Evolutionary conservation across 2,113 vertebrate species (phyloP).

Genomic region (Microtus montanus): DNA sequence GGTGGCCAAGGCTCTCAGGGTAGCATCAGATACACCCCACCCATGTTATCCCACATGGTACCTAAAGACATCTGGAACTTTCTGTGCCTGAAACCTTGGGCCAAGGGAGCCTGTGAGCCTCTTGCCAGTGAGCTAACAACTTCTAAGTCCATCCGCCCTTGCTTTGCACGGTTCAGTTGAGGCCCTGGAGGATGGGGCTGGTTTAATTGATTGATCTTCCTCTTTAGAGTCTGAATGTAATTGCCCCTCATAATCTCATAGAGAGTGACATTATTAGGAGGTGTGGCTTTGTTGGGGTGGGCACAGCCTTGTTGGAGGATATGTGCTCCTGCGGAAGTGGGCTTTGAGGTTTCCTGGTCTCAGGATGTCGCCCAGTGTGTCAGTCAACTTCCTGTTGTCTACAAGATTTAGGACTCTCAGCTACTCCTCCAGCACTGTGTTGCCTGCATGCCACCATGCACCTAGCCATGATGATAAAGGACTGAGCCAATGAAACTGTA

Average conservation of each 20-base stretch:
- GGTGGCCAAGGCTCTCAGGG: not conserved
- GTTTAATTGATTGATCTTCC: not conserved
- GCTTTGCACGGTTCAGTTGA: not conserved
- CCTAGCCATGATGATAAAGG: not conserved
- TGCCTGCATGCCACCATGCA: not conserved
- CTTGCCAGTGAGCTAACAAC: not conserved
- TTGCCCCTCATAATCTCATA: not conserved
- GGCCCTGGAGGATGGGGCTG: not conserved
- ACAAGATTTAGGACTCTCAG: not conserved
- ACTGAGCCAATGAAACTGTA: not conserved
- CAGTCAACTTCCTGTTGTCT: not conserved
- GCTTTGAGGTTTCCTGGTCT: not conserved
- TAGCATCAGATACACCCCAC: not conserved
- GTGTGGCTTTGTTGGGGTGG: not conserved
- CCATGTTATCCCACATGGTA: not conserved
- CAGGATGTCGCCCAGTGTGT: not conserved
- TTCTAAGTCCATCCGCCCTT: not conserved
- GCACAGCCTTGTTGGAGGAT: not conserved
- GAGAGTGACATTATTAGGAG: not conserved
- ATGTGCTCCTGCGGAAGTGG: not conserved
- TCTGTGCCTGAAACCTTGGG: not conserved
- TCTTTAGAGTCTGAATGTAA: not conserved
- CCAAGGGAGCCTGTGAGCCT: not conserved
- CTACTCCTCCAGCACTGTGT: not conserved
- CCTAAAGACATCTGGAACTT: rapidly evolving